phyloP scores from a whole-genome alignment of 2,797 vertebrate species.

The Pachyuromys duprasi region DNA sequence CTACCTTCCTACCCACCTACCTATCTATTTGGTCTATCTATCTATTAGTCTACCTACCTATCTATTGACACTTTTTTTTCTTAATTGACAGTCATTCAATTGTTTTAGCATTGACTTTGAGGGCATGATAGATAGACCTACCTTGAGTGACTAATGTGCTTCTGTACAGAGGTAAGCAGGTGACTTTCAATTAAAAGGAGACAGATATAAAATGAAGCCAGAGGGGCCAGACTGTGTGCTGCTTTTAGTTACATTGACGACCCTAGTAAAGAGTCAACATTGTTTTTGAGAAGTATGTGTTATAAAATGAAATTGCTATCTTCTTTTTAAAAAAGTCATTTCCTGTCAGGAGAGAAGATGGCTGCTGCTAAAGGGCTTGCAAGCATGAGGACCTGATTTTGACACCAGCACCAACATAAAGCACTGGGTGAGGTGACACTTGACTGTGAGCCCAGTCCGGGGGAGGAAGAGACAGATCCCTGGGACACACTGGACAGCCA shows the following conservation, averaged over 20 bases:
- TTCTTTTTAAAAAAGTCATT: neutral
- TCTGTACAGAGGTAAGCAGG: neutral
- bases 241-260: neutral
- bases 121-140: neutral
- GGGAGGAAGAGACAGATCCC: neutral
- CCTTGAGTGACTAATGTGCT: neutral
- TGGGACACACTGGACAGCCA: neutral
- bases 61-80: neutral
- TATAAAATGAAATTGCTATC: neutral
- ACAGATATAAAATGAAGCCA: neutral
- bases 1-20: neutral
- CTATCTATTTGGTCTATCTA: neutral
- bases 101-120: neutral
- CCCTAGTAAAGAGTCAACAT: neutral
- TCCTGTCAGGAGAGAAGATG: neutral
- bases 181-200: neutral
- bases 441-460: neutral
- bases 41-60: neutral
- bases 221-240: neutral
- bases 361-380: neutral
- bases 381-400: neutral
- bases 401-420: neutral
- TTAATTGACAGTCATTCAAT: neutral
- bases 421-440: no score
- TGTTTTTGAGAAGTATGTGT: neutral